Evolutionary conservation across 2,888 invertebrate species (phyloP).

Genomic region (Torymus texanus): DNA sequence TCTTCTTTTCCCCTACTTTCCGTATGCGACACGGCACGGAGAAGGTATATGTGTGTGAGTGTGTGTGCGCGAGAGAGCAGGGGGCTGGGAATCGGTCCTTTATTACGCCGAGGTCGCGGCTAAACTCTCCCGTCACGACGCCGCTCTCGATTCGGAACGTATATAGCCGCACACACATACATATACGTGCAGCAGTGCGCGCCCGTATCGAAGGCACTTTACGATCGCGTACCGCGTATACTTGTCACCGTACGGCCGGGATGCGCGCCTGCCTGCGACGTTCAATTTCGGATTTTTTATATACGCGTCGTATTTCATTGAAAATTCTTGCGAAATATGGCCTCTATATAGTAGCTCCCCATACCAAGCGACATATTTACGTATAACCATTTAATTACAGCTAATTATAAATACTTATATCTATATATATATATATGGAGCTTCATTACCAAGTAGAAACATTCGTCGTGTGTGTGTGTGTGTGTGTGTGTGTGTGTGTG

Average conservation of each 20-base stretch:
- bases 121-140: conserved; percentile 36
- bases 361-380: no score
- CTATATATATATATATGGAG: no score
- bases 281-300: conserved; percentile 21
- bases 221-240: conserved; percentile 6
- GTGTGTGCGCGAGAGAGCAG: background rate
- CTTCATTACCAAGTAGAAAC: background rate
- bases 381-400: no score
- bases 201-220: conserved; percentile 9
- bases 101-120: conserved; percentile 1
- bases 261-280: background rate
- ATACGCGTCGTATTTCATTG: no score
- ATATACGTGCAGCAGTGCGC: no score
- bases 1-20: conserved; percentile 33
- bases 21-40: background rate
- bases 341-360: no score
- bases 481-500: no score
- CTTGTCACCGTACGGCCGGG: background rate
- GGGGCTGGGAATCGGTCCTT: background rate
- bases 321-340: no score
- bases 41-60: background rate
- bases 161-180: background rate
- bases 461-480: no score
- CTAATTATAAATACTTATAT: no score
- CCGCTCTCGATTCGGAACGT: conserved; percentile 29